Evolutionary conservation across 2,888 invertebrate genomes (phyloP).

Genomic region (Brenthis ino): DNA sequence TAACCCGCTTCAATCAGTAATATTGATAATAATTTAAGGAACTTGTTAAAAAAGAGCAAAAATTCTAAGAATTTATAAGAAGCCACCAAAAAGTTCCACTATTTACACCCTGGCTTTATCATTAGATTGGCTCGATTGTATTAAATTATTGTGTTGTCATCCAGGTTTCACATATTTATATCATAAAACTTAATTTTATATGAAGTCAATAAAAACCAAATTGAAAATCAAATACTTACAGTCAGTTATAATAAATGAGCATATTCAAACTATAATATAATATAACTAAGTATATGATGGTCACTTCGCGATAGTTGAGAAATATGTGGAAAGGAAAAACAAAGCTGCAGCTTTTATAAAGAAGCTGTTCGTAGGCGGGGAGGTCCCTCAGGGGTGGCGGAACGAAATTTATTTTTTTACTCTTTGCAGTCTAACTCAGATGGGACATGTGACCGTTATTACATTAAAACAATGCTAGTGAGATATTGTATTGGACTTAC

Average conservation of each 20-base stretch:
- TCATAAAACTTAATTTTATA: too few species aligned
- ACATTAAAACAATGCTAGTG: constrained; percentile 74
- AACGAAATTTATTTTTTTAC: constrained; percentile 58
- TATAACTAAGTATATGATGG: constrained; percentile 16
- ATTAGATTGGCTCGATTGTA: not conserved
- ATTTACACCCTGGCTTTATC: too few species aligned
- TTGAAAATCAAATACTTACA: constrained; percentile 32
- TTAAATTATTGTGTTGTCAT: too few species aligned
- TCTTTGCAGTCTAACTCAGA: constrained; percentile 49
- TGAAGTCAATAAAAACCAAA: too few species aligned
- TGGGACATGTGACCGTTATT: constrained; percentile 67
- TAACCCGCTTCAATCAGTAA: too few species aligned
- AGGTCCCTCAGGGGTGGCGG: constrained; percentile 64
- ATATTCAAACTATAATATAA: constrained; percentile 29
- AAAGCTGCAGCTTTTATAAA: constrained; percentile 62
- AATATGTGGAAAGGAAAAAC: constrained; percentile 47
- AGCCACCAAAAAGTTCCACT: not conserved
- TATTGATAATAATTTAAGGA: too few species aligned
- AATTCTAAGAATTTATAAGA: too few species aligned
- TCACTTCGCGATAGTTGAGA: constrained; percentile 39
- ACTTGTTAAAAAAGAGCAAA: too few species aligned
- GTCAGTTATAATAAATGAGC: constrained; percentile 41
- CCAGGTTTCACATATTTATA: too few species aligned
- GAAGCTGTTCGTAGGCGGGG: constrained; percentile 50
- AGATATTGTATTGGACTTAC: constrained; percentile 66